These are phyloP conservation scores for Brachyistius frenatus DNA, from an alignment of 2,113 vertebrate genomes.

Conservation along the genomic window DNA sequence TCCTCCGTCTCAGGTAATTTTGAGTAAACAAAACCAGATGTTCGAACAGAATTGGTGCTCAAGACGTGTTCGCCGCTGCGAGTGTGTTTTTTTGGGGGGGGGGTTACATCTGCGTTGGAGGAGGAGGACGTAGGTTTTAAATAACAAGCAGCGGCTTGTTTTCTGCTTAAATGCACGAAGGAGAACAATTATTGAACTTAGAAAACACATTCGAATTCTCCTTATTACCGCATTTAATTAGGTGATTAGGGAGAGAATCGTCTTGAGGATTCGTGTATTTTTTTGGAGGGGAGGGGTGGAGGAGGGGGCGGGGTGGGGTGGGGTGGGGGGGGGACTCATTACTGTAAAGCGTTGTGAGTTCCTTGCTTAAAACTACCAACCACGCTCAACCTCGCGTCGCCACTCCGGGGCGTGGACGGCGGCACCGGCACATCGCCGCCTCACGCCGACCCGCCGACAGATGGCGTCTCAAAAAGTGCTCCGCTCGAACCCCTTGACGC, in stretches of 20 bases:
- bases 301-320: no score
- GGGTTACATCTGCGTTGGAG: not conserved
- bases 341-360: not conserved
- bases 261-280: conserved; percentile 56
- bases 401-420: no score
- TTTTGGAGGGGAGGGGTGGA: not conserved
- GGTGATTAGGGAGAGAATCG: conserved; percentile 53
- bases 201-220: conserved; percentile 37
- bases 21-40: conserved; percentile 66
- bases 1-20: conserved; percentile 46
- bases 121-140: not conserved
- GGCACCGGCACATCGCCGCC: no score
- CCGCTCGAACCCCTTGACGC: no score
- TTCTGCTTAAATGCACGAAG: conserved; percentile 18
- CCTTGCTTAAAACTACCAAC: no score
- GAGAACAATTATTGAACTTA: conserved; percentile 46
- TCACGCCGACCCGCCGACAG: no score
- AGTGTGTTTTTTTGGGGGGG: not conserved
- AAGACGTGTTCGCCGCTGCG: conserved; percentile 37
- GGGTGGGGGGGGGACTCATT: conserved; percentile 53
- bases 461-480: no score
- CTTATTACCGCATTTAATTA: conserved; percentile 31
- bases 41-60: conserved; percentile 25
- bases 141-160: conserved; percentile 2
- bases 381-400: no score